phyloP scores from a whole-genome alignment of 2,888 invertebrate species.

The Clunio marinus region DNA sequence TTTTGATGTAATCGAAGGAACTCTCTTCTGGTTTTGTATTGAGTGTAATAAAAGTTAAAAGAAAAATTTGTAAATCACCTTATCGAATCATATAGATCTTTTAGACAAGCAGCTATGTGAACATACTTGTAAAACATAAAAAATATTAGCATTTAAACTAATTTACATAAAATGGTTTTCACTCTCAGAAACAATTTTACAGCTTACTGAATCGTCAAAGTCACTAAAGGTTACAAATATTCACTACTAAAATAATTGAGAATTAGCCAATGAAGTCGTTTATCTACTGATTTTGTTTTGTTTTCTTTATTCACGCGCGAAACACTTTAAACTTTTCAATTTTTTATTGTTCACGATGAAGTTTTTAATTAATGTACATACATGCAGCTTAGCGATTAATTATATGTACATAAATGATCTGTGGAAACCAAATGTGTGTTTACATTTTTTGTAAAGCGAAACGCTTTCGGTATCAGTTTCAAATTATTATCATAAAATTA shows the following conservation, averaged over 20 bases:
- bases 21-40: too few relatives aligned
- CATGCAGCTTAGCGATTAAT: too few relatives aligned
- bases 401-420: too few relatives aligned
- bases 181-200: slow-evolving; percentile 26
- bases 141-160: slow-evolving; percentile 30
- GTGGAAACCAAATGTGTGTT: too few relatives aligned
- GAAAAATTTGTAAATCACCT: slow-evolving; percentile 22
- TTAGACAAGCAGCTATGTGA: slow-evolving; percentile 3
- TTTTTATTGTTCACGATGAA: too few relatives aligned
- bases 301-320: slow-evolving; percentile 24
- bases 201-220: slow-evolving; percentile 35
- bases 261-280: background rate
- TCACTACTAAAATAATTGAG: slow-evolving; percentile 18
- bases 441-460: too few relatives aligned
- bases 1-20: slow-evolving; percentile 6
- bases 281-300: slow-evolving; percentile 9
- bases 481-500: background rate
- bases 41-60: too few relatives aligned
- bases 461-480: slow-evolving; percentile 13
- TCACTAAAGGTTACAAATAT: slow-evolving; percentile 31
- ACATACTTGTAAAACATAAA: slow-evolving; percentile 34
- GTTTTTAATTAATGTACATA: too few relatives aligned
- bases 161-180: slow-evolving; percentile 34
- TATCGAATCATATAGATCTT: slow-evolving; percentile 29
- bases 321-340: too few relatives aligned